phyloP scores from a whole-genome alignment of 2,113 vertebrate genomes.

The Oxygymnocypris stewartii region DNA sequence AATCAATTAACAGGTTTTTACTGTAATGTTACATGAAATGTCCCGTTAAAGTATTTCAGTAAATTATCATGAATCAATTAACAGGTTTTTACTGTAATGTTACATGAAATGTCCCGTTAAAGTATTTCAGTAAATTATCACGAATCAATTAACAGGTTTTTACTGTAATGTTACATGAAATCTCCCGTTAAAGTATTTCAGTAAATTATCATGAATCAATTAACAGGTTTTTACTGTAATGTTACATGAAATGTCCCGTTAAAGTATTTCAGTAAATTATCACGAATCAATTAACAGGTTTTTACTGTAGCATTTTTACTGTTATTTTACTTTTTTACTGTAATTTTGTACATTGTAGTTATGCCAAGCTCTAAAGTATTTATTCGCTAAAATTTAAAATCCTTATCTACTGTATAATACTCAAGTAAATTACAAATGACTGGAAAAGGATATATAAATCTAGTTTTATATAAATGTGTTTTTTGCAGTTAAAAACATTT shows the following conservation, averaged over 20 bases:
- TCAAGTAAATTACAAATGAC: too few species aligned
- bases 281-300: not conserved
- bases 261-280: not conserved
- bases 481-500: too few species aligned
- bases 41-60: not conserved
- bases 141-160: not conserved
- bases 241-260: not conserved
- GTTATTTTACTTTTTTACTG: not conserved
- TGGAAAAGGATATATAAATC: too few species aligned
- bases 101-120: not conserved
- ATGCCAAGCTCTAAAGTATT: not conserved
- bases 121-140: not conserved
- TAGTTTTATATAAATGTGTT: too few species aligned
- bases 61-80: not conserved
- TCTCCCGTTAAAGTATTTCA: not conserved
- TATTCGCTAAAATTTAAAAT: not conserved
- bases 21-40: not conserved
- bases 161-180: too few species aligned
- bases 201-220: not conserved
- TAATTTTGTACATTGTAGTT: not conserved
- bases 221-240: too few species aligned
- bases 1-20: not conserved
- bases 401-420: too few species aligned
- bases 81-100: too few species aligned
- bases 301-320: not conserved